Conservation (phyloP, 1,140 invertebrate genomes). For the Dufourea novaeangliae region DNA sequence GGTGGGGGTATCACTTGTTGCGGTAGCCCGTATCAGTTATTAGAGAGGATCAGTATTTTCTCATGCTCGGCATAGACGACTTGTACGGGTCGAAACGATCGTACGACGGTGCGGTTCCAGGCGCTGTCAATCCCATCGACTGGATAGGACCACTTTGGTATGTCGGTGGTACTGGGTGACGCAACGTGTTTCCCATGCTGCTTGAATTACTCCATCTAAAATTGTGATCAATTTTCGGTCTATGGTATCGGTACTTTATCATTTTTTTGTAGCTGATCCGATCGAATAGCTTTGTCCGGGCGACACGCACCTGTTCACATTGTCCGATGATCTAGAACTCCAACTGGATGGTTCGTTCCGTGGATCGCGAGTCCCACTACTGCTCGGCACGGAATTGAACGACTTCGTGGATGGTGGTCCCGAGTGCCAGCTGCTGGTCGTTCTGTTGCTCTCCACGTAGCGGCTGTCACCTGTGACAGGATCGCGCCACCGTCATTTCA, state of each 20-base stretch:
- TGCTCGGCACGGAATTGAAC: slow-evolving; percentile 78
- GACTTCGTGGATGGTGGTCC: slow-evolving; percentile 78
- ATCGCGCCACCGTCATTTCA: background rate
- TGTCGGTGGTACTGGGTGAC: slow-evolving; percentile 77
- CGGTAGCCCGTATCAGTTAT: background rate
- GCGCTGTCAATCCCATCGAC: slow-evolving; percentile 75
- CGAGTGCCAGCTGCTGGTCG: slow-evolving; percentile 78
- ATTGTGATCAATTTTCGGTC: slow-evolving; percentile 18
- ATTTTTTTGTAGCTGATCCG: too few species aligned
- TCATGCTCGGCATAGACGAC: slow-evolving; percentile 77
- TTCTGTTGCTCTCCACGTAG: slow-evolving; percentile 78
- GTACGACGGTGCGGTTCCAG: slow-evolving; percentile 75
- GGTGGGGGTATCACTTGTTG: background rate
- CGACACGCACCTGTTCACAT: slow-evolving; percentile 72
- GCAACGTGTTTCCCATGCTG: slow-evolving; percentile 76
- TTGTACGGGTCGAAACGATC: slow-evolving; percentile 80
- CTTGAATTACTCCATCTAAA: slow-evolving; percentile 79
- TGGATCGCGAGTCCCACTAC: slow-evolving; percentile 74
- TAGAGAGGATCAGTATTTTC: slow-evolving; percentile 74
- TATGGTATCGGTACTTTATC: background rate
- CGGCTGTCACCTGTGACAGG: slow-evolving; percentile 76
- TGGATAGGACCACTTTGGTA: slow-evolving; percentile 78
- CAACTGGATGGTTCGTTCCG: slow-evolving; percentile 77
- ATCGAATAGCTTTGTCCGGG: background rate
- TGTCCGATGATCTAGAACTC: slow-evolving; percentile 78